Evolutionary conservation across 2,888 invertebrate species (phyloP).

Genomic region (Eristalis intricaria): DNA sequence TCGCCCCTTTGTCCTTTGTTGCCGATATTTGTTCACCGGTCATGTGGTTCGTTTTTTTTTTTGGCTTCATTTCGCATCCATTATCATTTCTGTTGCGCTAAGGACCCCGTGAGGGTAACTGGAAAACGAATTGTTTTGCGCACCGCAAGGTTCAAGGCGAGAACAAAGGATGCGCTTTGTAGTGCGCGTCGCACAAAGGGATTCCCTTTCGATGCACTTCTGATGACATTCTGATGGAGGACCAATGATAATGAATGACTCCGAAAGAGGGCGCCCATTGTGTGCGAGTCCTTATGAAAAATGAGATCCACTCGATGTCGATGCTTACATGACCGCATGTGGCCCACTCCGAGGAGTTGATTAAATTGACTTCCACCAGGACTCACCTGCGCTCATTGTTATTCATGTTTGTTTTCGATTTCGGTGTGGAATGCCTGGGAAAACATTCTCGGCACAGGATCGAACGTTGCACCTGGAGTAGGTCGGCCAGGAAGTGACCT

Average conservation of each 20-base stretch:
- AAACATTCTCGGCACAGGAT: conserved; percentile 6
- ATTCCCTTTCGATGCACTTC: conserved; percentile 49
- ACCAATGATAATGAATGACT: conserved; percentile 47
- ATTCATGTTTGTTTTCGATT: conserved; percentile 27
- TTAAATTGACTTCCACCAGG: conserved; percentile 20
- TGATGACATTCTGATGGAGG: conserved; percentile 68
- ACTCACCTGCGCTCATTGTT: neutral
- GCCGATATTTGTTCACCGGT: conserved; percentile 3
- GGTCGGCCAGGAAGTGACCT: conserved; percentile 21
- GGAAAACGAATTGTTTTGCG: conserved; percentile 8
- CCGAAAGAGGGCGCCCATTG: conserved; percentile 11
- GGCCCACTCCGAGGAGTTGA: neutral
- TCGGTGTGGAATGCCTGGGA: neutral
- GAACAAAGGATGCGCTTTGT: neutral
- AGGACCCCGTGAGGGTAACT: conserved; percentile 16
- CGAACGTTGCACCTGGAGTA: conserved; percentile 22
- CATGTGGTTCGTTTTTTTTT: conserved; percentile 6
- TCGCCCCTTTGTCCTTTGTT: conserved; percentile 39
- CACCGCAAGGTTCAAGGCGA: neutral
- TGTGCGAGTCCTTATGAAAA: conserved; percentile 2
- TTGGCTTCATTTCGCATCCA: conserved; percentile 46
- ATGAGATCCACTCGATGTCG: conserved; percentile 2
- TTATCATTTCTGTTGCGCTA: conserved; percentile 5
- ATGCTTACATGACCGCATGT: conserved; percentile 27
- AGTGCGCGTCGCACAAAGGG: conserved; percentile 42